phyloP scores from a whole-genome alignment of 92 coral and sea anemone genomes.

The Bergia sp. region DNA sequence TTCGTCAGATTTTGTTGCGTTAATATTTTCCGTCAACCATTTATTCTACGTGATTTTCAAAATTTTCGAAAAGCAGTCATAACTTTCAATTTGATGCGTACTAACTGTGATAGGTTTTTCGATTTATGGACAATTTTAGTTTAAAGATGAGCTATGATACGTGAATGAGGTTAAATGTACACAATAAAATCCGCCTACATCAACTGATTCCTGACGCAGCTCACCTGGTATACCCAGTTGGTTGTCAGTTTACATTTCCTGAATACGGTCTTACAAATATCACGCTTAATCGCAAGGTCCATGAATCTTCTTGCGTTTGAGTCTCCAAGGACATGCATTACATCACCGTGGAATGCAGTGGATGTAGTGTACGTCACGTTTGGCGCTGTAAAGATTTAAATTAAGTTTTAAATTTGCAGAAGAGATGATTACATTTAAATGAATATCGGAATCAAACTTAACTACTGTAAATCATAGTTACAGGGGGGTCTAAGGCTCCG shows the following conservation, averaged over 20 bases:
- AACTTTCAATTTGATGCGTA: no score
- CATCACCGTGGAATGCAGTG: conserved; percentile 1
- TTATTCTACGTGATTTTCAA: no score
- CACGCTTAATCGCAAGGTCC: conserved; percentile 28
- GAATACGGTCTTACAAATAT: conserved; percentile 43
- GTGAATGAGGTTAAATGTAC: not conserved
- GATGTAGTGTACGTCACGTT: not conserved
- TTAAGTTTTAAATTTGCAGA: not conserved
- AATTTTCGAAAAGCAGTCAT: no score
- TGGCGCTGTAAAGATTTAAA: not conserved
- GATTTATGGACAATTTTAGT: no score
- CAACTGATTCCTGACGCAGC: not conserved
- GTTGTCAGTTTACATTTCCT: conserved; percentile 44
- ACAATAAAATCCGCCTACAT: not conserved
- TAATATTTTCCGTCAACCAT: no score
- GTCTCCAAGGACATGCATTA: conserved; percentile 53
- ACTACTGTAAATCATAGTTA: not conserved
- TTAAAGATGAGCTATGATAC: no score
- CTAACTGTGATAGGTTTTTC: no score
- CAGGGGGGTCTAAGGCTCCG: no score
- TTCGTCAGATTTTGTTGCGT: no score
- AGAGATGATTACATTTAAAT: not conserved
- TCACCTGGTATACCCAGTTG: conserved; percentile 60
- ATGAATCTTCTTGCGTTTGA: conserved; percentile 56
- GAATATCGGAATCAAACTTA: no score